Conservation (phyloP, 2,888 invertebrate genomes). For the Melanchra persicariae region DNA sequence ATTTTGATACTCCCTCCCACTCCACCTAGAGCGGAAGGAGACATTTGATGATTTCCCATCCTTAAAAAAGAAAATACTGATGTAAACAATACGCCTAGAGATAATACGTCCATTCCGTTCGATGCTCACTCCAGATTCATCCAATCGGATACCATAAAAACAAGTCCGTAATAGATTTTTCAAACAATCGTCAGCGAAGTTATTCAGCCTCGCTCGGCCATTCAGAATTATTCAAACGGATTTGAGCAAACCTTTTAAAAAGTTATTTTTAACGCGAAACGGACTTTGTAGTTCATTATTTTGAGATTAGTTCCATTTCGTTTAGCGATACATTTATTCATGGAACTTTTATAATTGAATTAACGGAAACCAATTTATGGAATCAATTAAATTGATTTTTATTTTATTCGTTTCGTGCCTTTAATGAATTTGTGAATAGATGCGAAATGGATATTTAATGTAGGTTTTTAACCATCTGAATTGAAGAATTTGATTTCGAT, state of each 20-base stretch:
- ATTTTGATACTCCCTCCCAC: too few species aligned
- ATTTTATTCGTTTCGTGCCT: constrained; percentile 10
- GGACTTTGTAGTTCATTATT: constrained; percentile 47
- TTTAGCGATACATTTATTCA: constrained; percentile 31
- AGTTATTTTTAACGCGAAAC: constrained; percentile 30
- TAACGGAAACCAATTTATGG: constrained; percentile 16
- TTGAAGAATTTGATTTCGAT: too few species aligned
- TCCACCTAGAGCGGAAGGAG: too few species aligned
- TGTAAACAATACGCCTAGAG: background rate
- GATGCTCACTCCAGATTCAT: background rate
- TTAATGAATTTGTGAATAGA: background rate
- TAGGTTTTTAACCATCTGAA: too few species aligned
- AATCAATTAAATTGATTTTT: constrained; percentile 9
- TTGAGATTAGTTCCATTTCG: constrained; percentile 47
- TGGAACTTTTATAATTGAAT: constrained; percentile 26
- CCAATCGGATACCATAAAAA: constrained; percentile 11
- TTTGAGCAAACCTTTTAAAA: constrained; percentile 39
- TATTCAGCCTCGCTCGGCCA: constrained; percentile 6
- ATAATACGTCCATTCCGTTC: background rate
- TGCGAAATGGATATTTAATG: background rate
- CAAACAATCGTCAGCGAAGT: constrained; percentile 6
- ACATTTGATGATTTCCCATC: too few species aligned
- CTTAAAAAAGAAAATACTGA: too few species aligned
- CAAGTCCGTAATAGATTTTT: constrained; percentile 21
- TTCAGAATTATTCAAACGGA: constrained; percentile 44